Conservation (phyloP, 2,113 vertebrate genomes). For the Daubentonia madagascariensis region DNA sequence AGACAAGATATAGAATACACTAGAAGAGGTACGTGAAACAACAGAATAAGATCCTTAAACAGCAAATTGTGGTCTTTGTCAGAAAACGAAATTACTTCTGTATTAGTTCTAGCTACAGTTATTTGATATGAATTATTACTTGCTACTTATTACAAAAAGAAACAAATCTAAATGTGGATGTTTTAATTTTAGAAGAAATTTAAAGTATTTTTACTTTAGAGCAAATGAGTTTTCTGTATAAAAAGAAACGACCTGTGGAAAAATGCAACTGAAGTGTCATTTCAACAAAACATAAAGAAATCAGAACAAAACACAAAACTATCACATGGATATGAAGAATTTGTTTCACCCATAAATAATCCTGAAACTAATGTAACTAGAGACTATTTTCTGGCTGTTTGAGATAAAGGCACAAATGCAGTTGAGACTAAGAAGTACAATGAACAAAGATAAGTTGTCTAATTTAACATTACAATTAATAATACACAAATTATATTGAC, state of each 20-base stretch:
- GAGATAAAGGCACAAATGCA: neutral
- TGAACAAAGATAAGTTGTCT: neutral
- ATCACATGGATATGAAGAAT: neutral
- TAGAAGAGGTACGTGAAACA: neutral
- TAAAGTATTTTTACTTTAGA: constrained; percentile 1
- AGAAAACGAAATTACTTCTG: constrained; percentile 5
- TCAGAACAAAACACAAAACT: neutral
- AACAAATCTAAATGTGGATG: neutral
- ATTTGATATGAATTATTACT: neutral
- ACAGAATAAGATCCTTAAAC: neutral
- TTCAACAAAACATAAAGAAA: constrained; percentile 20
- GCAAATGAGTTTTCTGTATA: neutral
- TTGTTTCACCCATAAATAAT: neutral
- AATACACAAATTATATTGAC: neutral
- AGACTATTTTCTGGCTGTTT: neutral
- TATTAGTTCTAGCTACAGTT: neutral
- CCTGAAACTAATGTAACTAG: neutral
- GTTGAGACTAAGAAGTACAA: neutral
- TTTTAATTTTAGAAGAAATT: constrained; percentile 3
- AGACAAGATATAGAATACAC: neutral
- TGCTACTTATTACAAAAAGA: constrained; percentile 16
- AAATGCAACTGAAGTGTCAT: neutral
- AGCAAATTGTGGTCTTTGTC: neutral
- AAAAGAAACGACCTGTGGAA: neutral
- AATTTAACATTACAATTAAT: neutral